Percentiles rank a stretch among this genome's conserved stretches.
Evolutionary conservation across 2,888 invertebrate species (phyloP).

Genomic region (Yponomeuta sedellus): DNA sequence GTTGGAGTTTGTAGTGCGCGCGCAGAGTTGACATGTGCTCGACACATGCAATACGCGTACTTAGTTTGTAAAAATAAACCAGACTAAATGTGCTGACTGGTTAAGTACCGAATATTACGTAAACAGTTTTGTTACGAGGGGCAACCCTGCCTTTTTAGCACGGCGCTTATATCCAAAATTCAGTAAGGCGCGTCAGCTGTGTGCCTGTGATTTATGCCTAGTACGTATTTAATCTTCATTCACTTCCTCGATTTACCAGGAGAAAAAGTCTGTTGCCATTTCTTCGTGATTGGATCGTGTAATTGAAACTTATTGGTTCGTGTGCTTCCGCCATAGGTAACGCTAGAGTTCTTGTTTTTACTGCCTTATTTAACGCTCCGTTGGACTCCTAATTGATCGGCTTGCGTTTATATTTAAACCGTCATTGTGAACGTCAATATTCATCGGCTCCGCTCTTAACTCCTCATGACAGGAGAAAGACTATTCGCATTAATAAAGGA

Average conservation of each 20-base stretch:
- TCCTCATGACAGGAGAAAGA: background rate
- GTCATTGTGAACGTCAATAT: conserved; percentile 8
- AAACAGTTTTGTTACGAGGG: conserved; percentile 29
- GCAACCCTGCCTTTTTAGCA: conserved; percentile 27
- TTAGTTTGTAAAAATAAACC: no score
- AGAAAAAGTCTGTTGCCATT: conserved; percentile 17
- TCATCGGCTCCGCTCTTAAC: background rate
- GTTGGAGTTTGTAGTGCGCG: no score
- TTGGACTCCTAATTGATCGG: conserved; percentile 18
- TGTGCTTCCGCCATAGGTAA: conserved; percentile 7
- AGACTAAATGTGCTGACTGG: no score
- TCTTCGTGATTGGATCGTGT: conserved; percentile 12
- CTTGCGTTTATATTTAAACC: background rate
- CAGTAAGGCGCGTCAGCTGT: conserved; percentile 57
- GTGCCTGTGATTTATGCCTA: conserved; percentile 56
- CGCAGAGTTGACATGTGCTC: no score
- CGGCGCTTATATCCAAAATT: conserved; percentile 51
- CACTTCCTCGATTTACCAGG: conserved; percentile 10
- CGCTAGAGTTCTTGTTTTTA: conserved; percentile 15
- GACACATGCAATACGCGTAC: no score
- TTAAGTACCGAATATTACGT: conserved; percentile 26
- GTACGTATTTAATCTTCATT: conserved; percentile 38
- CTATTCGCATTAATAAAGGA: conserved; percentile 9
- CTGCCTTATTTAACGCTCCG: conserved; percentile 23
- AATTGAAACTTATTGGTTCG: conserved; percentile 12